Conservation (phyloP, 2,888 invertebrate genomes). For the Rotaria magnacalcarata region DNA sequence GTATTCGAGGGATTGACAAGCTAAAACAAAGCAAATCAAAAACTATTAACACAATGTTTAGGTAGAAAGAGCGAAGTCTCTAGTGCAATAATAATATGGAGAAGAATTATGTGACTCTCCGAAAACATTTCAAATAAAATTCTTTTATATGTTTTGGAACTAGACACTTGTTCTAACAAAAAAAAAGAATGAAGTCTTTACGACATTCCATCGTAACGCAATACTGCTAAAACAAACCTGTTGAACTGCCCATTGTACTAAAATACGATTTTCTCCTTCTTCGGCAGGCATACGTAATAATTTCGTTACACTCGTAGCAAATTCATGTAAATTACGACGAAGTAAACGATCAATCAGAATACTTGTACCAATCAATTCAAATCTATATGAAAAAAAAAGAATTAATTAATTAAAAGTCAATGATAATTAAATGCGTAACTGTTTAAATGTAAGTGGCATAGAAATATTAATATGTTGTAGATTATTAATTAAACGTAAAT, state of each 20-base stretch:
- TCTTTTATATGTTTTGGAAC: no score
- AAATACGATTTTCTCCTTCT: conserved; percentile 31
- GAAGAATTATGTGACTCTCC: no score
- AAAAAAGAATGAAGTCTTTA: no score
- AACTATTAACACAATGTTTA: no score
- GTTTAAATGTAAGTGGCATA: conserved; percentile 11
- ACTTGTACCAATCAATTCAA: neutral
- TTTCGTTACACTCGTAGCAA: conserved; percentile 6
- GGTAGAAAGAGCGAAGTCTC: no score
- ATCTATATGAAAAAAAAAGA: neutral
- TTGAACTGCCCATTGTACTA: conserved; percentile 34
- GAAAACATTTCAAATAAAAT: no score
- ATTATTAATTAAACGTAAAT: conserved; percentile 12
- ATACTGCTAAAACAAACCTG: neutral
- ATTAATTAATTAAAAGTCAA: neutral
- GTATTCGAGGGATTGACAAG: neutral
- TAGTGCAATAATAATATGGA: no score
- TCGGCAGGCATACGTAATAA: neutral
- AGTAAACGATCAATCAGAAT: conserved; percentile 6
- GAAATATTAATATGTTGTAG: conserved; percentile 25
- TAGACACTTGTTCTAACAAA: no score
- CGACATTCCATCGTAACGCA: no score
- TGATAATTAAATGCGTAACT: neutral
- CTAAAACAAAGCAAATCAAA: neutral
- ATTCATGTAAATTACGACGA: conserved; percentile 35